A percentile compares a stretch with the other conserved stretches of the same genome.
phyloP scores from a whole-genome alignment of 2,113 vertebrate genomes.

The Oreocharis arfaki region DNA sequence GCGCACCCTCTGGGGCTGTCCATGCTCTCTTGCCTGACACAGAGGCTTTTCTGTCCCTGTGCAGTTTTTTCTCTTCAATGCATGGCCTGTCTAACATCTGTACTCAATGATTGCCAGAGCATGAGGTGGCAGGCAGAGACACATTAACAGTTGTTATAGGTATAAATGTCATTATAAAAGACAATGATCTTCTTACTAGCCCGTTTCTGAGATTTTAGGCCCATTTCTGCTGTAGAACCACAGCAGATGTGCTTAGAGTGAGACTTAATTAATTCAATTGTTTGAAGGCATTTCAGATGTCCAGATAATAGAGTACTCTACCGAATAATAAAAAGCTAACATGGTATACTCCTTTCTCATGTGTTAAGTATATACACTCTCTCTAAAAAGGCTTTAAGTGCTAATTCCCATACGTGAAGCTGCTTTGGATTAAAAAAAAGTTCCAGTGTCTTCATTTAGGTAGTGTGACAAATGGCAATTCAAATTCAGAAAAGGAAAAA shows the following conservation, averaged over 20 bases:
- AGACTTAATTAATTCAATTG: background rate
- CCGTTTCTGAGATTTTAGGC: background rate
- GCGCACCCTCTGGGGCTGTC: background rate
- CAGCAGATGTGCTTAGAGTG: background rate
- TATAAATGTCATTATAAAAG: background rate
- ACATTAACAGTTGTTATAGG: background rate
- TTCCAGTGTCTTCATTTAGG: background rate
- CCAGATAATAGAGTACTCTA: background rate
- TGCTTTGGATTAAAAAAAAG: background rate
- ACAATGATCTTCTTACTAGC: background rate
- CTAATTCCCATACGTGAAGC: background rate
- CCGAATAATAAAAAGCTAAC: background rate
- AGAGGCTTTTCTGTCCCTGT: background rate
- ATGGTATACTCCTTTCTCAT: background rate
- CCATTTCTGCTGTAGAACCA: background rate
- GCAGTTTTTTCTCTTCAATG: background rate
- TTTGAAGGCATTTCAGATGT: background rate
- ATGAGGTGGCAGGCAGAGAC: background rate
- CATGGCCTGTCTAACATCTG: background rate
- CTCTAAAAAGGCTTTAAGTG: background rate
- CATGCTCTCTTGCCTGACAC: background rate
- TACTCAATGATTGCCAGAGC: background rate
- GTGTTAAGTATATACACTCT: background rate
- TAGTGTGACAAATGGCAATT: background rate
- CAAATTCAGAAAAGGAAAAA: background rate